Conservation (phyloP, 2,797 vertebrate genomes). For the Micrastur ruficollis region DNA sequence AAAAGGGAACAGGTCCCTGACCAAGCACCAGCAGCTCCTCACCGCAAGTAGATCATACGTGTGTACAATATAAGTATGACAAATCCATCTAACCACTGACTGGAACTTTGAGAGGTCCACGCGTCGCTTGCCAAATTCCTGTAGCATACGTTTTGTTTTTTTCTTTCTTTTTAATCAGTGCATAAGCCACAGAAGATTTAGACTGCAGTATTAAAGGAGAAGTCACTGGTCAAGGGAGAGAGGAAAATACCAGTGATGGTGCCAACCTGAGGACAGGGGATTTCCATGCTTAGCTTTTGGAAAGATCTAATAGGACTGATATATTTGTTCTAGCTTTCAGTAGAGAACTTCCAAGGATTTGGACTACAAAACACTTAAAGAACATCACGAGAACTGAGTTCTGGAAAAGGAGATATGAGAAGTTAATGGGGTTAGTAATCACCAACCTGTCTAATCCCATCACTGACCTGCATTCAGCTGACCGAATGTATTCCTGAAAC, state of each 20-base stretch:
- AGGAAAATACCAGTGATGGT: neutral
- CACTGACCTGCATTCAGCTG: neutral
- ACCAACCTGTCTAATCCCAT: neutral
- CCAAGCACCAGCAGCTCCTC: neutral
- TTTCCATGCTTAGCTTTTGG: neutral
- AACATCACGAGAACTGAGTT: neutral
- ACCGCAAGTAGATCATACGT: fast-evolving
- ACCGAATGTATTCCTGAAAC: neutral
- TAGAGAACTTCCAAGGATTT: neutral
- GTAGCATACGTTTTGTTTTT: neutral
- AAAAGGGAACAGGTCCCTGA: slow-evolving; percentile 21
- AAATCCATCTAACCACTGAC: neutral
- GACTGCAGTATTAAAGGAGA: neutral
- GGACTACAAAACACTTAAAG: neutral
- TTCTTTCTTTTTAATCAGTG: neutral
- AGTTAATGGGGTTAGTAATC: neutral
- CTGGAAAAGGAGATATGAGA: neutral
- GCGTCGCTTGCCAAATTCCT: neutral
- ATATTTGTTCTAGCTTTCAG: neutral
- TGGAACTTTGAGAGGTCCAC: neutral
- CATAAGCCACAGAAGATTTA: neutral
- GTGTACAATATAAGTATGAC: fast-evolving
- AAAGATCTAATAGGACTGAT: neutral
- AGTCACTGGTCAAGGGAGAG: neutral
- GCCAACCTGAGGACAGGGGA: neutral